Evolutionary conservation across 2,797 vertebrate genomes (phyloP), one percentile per base, ranked within the genome.

Genomic region (Acanthurus lineatus): DNA sequence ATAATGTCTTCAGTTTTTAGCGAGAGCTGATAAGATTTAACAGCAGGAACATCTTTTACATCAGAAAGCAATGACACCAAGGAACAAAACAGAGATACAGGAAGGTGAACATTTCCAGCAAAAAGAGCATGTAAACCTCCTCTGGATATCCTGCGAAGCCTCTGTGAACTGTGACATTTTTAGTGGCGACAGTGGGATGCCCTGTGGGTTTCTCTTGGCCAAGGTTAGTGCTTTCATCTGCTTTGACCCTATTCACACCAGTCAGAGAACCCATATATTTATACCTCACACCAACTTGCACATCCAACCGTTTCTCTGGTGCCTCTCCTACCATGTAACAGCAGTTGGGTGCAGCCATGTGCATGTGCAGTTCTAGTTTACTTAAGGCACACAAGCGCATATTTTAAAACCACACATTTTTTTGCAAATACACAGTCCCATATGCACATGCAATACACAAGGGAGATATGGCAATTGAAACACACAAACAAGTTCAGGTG

Each of bases 131-230:
- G 14, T 19, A 38, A 54, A 45, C 35, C 12, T 12, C 40, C 3
- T 19, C 9, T 49, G 52, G 38, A 47, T 0, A 6, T 32, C 28
- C 28, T 32, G 40, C 38, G 42, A 64, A 19, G n/a, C 44, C 11
- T 75, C 38, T 35, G 16, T 62, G 42, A 25, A 44, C 47, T 42
- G 38, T 77, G 74, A 83, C 73, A 80, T 77, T 69, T 80, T 64
- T 56, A 62, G 63, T 51, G 28, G 61, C 7, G 35, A 77, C 67
- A 60, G 47, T 56, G 35, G 5, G 40, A 72, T 69, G 69, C 69
- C 82, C 74, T 52, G 12, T 48, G 56, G 79, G 62, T 63, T 59
- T 59, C 52, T 71, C 19, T 65, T 83, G 76, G 28, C 16, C 54
- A 54, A 84, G 71, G 79, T 80, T 60, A 59, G 22, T 16, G 71